Conservation (phyloP, 2,888 invertebrate species). For the Drosophila tripunctata region DNA sequence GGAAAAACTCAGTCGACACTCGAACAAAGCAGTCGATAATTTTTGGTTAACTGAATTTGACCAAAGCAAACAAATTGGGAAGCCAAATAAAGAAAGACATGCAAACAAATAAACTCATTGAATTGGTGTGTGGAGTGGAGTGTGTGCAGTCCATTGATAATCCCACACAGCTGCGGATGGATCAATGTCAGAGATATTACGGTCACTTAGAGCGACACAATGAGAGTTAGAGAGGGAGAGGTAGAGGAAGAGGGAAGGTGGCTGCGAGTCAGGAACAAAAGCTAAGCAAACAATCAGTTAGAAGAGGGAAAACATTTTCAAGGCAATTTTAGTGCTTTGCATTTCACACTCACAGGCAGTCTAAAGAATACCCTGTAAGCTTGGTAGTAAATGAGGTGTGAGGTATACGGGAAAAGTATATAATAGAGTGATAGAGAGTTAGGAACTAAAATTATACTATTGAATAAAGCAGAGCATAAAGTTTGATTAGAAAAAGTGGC, state of each 20-base stretch:
- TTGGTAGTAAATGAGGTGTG: too few species aligned
- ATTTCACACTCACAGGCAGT: slow-evolving; percentile 4
- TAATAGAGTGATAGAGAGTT: neutral
- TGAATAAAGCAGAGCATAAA: too few species aligned
- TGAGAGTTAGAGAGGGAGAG: slow-evolving; percentile 10
- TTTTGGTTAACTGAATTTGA: slow-evolving; percentile 71
- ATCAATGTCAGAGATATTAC: slow-evolving; percentile 56
- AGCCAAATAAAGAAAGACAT: slow-evolving; percentile 38
- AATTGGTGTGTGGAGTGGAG: too few species aligned
- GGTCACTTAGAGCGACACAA: slow-evolving; percentile 33
- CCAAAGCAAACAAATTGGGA: slow-evolving; percentile 49
- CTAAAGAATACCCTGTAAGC: neutral
- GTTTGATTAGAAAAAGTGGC: too few species aligned
- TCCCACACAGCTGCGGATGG: slow-evolving; percentile 21
- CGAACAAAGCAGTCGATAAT: slow-evolving; percentile 65
- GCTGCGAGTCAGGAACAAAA: too few species aligned
- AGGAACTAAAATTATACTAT: too few species aligned
- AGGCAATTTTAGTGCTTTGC: slow-evolving; percentile 26
- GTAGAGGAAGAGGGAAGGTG: slow-evolving; percentile 1
- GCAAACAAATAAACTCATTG: slow-evolving; percentile 66
- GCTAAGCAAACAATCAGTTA: slow-evolving; percentile 32
- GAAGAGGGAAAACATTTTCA: slow-evolving; percentile 2
- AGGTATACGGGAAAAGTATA: neutral
- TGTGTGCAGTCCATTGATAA: slow-evolving; percentile 28
- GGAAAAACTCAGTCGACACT: slow-evolving; percentile 41